These are phyloP conservation scores for Leptopterna dolabrata DNA, from an alignment of 2,888 invertebrate genomes.

Conservation along the genomic window DNA sequence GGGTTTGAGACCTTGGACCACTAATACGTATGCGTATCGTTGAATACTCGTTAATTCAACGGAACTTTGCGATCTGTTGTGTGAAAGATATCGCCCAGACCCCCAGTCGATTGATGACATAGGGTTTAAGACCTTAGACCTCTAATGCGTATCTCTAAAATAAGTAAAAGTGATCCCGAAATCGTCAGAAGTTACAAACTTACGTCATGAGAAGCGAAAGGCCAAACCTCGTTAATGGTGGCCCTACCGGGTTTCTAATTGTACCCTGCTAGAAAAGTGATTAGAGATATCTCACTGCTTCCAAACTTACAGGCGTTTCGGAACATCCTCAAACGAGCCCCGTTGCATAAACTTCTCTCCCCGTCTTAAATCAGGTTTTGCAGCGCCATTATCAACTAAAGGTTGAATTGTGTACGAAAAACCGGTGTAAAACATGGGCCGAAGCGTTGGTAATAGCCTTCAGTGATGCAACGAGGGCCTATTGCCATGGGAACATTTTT, in stretches of 20 bases:
- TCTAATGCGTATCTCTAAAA: too few species aligned
- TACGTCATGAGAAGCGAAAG: neutral
- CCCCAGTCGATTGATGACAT: too few species aligned
- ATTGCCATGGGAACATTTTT: neutral
- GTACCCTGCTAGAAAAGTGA: neutral
- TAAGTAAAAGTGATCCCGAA: neutral
- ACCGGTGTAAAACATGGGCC: neutral
- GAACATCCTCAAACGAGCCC: neutral
- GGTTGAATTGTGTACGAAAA: neutral
- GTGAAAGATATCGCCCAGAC: too few species aligned
- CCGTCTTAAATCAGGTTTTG: neutral
- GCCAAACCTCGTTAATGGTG: neutral
- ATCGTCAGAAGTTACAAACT: neutral
- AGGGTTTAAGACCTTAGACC: too few species aligned
- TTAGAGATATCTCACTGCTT: neutral
- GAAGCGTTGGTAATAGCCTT: neutral
- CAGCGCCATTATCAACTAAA: neutral
- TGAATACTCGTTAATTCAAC: too few species aligned
- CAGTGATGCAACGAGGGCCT: neutral
- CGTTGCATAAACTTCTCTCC: neutral
- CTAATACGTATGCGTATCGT: too few species aligned
- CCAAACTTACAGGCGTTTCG: neutral
- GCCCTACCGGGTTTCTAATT: neutral
- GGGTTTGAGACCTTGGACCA: too few species aligned
- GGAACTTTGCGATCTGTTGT: too few species aligned